Base-by-base conservation (phyloP, 2,113 vertebrate genomes). In the Urocolius indicus region DNA sequence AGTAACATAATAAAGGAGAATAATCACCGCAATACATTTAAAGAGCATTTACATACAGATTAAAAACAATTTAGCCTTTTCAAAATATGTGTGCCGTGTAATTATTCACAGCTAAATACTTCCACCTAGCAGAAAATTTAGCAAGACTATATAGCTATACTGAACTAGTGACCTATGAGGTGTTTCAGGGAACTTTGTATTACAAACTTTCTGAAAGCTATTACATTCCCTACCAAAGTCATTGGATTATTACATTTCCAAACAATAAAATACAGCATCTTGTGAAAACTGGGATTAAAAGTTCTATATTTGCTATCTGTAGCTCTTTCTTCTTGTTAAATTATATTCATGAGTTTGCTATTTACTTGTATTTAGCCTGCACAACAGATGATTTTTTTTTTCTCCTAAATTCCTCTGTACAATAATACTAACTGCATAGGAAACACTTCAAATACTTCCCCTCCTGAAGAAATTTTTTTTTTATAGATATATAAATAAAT, bases 41-140 rank as follows among this genome's bases (percentile, higher is more conserved):
- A 75, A 58, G 27, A 10, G 2, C 46, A 97, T 96, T 97, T 96
- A 80, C 94, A 96, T 93, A 93, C 74, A 96, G 84, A 97, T 96
- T 95, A 96, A 94, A 95, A 90, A 84, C 58, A 78, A 90, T 92
- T 95, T 89, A 82, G 65, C n/a, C 18, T 84, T 86, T 91, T 71
- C 38, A 94, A 92, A 95, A 94, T 74, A 59, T 58, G 18, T 4
- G 4, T 29, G 81, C 89, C 7, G 13, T 67, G 36, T 69, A 85
- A 90, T 95, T 95, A 89, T 83, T 94, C 76, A 74, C 32, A 90
- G 14, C 12, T 62, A 85, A 54, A 57, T 75, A 57, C 18, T 78
- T 84, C 77, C 36, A 87, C 17, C 12, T 76, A 71, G n/a, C 14
- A 91, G 51, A 86, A 86, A 72, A 92, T 79, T 82, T 58, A 87